Conservation (phyloP, 1,140 invertebrate species). For the Octopus bimaculoides region DNA sequence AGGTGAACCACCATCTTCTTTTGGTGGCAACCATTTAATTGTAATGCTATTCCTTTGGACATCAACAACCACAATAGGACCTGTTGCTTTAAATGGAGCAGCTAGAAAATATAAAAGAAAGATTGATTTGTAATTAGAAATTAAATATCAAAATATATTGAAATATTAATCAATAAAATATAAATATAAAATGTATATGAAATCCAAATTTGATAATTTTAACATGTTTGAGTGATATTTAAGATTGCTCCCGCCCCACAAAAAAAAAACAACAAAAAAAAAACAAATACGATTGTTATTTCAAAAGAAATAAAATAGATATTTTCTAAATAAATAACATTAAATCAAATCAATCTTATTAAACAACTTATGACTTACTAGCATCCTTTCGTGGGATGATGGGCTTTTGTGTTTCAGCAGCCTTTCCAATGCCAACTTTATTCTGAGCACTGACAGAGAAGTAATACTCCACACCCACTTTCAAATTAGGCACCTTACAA, state of each 20-base stretch:
- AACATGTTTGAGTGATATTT: no score
- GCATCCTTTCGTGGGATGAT: slow-evolving; percentile 90
- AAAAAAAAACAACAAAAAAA: no score
- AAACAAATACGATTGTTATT: no score
- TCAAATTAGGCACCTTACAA: slow-evolving; percentile 87
- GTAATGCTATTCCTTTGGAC: slow-evolving; percentile 92
- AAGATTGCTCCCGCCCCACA: no score
- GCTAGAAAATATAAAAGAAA: slow-evolving; percentile 54
- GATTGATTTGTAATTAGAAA: no score
- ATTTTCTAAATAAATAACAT: not conserved
- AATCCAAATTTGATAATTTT: no score
- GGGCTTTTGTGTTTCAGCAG: slow-evolving; percentile 78
- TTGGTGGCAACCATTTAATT: slow-evolving; percentile 78
- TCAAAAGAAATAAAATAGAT: no score
- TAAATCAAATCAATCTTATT: not conserved
- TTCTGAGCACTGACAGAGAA: slow-evolving; percentile 96
- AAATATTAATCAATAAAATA: no score
- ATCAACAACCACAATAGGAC: slow-evolving; percentile 75
- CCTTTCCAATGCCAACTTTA: slow-evolving; percentile 91
- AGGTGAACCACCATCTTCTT: slow-evolving; percentile 82
- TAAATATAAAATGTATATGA: no score
- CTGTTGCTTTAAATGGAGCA: slow-evolving; percentile 37
- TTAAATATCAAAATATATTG: no score
- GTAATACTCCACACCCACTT: slow-evolving; percentile 86
- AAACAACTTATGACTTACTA: slow-evolving; percentile 66